These are phyloP conservation scores for Zonitis immaculata DNA, from an alignment of 2,888 invertebrate species.

Conservation along the genomic window DNA sequence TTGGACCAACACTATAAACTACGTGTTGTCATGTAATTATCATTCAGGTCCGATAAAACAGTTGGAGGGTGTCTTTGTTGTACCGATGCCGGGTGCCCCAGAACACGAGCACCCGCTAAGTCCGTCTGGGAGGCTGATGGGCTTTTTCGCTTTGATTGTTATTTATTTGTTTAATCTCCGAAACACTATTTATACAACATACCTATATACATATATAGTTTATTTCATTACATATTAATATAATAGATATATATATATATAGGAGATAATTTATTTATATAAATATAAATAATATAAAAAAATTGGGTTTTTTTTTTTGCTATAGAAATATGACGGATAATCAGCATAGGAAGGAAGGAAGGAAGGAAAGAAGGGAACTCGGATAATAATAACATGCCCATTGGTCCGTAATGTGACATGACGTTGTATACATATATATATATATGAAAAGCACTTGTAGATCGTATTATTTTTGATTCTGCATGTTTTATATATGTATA, in stretches of 20 bases:
- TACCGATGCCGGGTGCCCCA: slow-evolving; percentile 43
- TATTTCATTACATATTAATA: no score
- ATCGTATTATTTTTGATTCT: slow-evolving; percentile 47
- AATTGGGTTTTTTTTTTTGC: not conserved
- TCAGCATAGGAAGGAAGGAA: slow-evolving; percentile 24
- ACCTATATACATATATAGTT: not conserved
- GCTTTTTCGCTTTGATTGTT: slow-evolving; percentile 32
- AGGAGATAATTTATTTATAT: no score
- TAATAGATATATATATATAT: no score
- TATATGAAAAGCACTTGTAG: slow-evolving; percentile 44
- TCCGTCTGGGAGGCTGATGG: slow-evolving; percentile 42
- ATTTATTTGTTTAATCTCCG: slow-evolving; percentile 33
- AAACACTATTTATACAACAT: not conserved
- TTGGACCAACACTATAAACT: slow-evolving; percentile 41
- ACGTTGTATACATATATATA: no score
- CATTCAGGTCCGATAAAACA: slow-evolving; percentile 46
- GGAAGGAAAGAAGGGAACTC: slow-evolving; percentile 25
- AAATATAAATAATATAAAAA: no score
- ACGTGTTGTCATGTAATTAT: slow-evolving; percentile 49
- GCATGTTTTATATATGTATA: slow-evolving; percentile 43
- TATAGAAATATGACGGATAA: no score
- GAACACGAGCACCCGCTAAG: slow-evolving; percentile 42
- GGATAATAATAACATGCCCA: slow-evolving; percentile 27
- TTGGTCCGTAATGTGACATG: slow-evolving; percentile 35
- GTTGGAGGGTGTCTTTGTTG: slow-evolving; percentile 44